Evolutionary conservation across 2,797 vertebrate species (phyloP).

Genomic region (Furcifer pardalis): DNA sequence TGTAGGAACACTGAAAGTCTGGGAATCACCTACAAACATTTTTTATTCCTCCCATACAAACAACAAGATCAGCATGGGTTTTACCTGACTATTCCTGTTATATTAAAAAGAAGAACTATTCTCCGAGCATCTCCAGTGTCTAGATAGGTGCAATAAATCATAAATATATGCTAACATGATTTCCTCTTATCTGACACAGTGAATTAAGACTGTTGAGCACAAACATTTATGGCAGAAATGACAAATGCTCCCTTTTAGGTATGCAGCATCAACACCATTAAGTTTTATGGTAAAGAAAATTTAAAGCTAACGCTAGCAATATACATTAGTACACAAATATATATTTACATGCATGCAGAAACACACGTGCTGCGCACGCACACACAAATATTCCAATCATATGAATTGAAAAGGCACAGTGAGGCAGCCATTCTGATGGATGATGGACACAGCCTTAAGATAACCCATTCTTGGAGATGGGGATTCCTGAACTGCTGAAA

Average conservation of each 20-base stretch:
- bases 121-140: constrained; percentile 60
- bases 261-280: constrained; percentile 60
- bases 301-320: constrained; percentile 53
- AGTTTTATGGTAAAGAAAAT: constrained; percentile 61
- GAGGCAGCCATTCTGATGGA: constrained; percentile 16
- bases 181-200: constrained; percentile 68
- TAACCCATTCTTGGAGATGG: too few species aligned
- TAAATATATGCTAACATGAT: constrained; percentile 69
- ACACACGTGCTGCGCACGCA: rapidly evolving
- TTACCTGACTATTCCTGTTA: constrained; percentile 40
- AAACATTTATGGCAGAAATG: constrained; percentile 70
- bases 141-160: constrained; percentile 71
- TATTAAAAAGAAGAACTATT: constrained; percentile 50
- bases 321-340: constrained; percentile 26
- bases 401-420: constrained; percentile 24
- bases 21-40: constrained; percentile 16
- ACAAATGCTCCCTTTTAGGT: constrained; percentile 67
- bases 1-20: constrained; percentile 8
- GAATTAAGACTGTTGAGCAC: constrained; percentile 66
- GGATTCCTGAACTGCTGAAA: too few species aligned
- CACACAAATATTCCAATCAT: neutral
- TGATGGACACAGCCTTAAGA: too few species aligned
- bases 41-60: constrained; percentile 20
- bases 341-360: neutral
- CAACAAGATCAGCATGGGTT: constrained; percentile 30